These are phyloP conservation scores for Conger conger DNA, from an alignment of 2,113 vertebrate species.

Conservation along the genomic window DNA sequence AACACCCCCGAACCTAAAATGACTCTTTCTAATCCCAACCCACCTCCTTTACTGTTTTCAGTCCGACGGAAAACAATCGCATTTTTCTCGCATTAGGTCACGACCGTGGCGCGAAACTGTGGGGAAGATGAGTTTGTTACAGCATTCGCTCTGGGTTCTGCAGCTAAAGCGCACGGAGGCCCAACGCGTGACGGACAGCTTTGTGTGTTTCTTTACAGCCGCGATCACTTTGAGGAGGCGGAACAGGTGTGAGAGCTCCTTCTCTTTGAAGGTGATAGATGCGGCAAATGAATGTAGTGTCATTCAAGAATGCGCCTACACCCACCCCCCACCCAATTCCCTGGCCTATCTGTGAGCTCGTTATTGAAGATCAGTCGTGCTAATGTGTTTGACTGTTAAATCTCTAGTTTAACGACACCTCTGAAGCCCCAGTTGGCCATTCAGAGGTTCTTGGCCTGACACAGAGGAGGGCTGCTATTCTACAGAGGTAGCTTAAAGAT, in stretches of 20 bases:
- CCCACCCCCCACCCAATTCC: neutral
- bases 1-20: neutral
- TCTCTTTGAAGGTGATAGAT: slow-evolving; percentile 15
- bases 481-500: neutral
- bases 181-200: slow-evolving; percentile 39
- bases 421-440: neutral
- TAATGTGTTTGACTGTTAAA: slow-evolving; percentile 26
- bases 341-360: neutral
- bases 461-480: neutral
- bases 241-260: slow-evolving; percentile 52
- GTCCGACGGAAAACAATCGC: neutral
- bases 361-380: slow-evolving; percentile 20
- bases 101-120: slow-evolving; percentile 12
- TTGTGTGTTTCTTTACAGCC: slow-evolving; percentile 41
- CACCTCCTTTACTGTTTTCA: neutral
- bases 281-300: neutral
- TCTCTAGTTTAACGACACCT: neutral
- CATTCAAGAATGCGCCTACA: neutral
- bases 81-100: neutral
- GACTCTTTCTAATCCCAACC: neutral
- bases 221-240: slow-evolving; percentile 38
- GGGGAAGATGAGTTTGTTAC: slow-evolving; percentile 20
- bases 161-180: slow-evolving; percentile 5
- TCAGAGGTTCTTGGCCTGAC: neutral
- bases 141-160: slow-evolving; percentile 30